Conservation (phyloP, 2,888 invertebrate species). For the Rhodophaea formosa region DNA sequence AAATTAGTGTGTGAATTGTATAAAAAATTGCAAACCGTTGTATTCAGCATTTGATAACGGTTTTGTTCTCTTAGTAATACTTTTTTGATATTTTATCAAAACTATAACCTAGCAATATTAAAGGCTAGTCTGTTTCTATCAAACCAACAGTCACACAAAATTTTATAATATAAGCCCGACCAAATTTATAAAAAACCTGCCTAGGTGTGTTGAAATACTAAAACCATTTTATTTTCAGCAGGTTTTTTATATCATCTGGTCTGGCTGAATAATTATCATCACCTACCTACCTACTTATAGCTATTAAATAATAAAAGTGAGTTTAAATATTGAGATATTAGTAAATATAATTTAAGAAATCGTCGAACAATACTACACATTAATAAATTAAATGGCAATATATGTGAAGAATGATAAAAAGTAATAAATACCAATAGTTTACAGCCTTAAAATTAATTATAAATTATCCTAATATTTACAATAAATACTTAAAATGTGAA, state of each 20-base stretch:
- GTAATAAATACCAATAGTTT: not conserved
- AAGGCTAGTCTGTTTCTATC: not conserved
- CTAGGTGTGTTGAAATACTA: too few species aligned
- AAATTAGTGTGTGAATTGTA: not conserved
- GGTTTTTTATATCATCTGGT: too few species aligned
- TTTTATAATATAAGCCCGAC: not conserved
- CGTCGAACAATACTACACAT: not conserved
- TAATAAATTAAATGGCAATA: not conserved
- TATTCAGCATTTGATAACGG: not conserved
- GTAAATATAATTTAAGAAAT: not conserved
- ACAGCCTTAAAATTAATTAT: not conserved
- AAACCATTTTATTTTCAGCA: too few species aligned
- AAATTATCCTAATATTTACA: not conserved
- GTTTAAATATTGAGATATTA: not conserved
- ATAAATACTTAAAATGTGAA: not conserved
- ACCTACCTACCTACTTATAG: not conserved
- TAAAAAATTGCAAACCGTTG: not conserved
- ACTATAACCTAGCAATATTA: not conserved
- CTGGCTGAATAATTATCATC: too few species aligned
- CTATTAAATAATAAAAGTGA: not conserved
- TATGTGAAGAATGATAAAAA: not conserved
- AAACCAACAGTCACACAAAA: not conserved
- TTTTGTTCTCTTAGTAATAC: slow-evolving; percentile 4
- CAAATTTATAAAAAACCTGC: not conserved
- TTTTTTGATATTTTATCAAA: not conserved